phyloP scores from a whole-genome alignment of 2,797 vertebrate species.

The Pipistrellus pipistrellus region DNA sequence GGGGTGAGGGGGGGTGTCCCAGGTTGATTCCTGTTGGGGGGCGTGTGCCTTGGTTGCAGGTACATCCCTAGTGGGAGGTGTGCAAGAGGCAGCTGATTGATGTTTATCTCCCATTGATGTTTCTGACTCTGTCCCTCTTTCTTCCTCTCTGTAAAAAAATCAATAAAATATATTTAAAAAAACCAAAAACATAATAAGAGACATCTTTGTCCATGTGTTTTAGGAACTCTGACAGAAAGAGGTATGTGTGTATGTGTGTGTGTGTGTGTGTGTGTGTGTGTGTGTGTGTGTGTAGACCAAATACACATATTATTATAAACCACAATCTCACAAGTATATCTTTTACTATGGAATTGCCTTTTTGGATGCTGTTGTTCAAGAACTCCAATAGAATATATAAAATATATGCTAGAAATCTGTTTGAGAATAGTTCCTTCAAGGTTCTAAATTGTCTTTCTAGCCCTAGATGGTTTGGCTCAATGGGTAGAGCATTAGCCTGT shows the following conservation, averaged over 20 bases:
- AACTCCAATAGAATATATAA: background rate
- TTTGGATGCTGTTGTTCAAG: background rate
- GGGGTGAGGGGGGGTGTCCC: no score
- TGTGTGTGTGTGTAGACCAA: background rate
- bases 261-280: no score
- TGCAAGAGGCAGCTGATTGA: no score
- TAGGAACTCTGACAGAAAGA: background rate
- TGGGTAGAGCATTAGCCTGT: no score
- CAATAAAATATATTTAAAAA: no score
- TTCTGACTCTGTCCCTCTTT: no score
- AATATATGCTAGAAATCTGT: background rate
- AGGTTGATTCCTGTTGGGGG: no score
- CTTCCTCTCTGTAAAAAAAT: no score
- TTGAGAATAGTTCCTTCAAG: constrained; percentile 8
- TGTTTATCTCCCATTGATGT: no score
- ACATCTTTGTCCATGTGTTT: background rate
- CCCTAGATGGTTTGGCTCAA: no score
- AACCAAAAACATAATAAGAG: background rate
- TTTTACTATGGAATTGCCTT: background rate
- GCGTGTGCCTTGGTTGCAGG: no score
- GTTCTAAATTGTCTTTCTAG: background rate
- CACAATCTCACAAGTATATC: background rate
- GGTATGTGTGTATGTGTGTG: background rate
- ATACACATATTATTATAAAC: background rate
- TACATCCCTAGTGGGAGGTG: no score